A percentile compares a stretch with the other conserved stretches of the same genome.
phyloP scores from a whole-genome alignment of 2,888 invertebrate genomes.

The Homarus gammarus region DNA sequence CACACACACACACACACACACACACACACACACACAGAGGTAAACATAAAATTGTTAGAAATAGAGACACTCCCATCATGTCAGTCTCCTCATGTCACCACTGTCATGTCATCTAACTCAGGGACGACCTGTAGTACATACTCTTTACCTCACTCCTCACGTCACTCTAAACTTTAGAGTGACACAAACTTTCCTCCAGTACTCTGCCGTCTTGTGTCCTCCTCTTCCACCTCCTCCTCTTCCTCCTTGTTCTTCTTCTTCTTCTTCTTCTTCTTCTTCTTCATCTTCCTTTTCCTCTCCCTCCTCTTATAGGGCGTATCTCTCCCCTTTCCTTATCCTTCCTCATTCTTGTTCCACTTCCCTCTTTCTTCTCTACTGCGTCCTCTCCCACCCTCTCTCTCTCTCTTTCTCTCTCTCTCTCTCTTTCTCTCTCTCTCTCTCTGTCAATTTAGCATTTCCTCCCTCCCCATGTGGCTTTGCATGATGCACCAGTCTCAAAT shows the following conservation, averaged over 20 bases:
- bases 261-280: neutral
- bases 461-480: slow-evolving; percentile 43
- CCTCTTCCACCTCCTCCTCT: neutral
- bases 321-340: neutral
- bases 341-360: no score
- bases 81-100: no score
- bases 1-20: no score
- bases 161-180: neutral
- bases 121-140: no score
- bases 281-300: neutral
- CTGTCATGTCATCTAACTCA: no score
- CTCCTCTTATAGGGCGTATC: neutral
- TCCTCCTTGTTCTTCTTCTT: neutral
- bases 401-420: neutral
- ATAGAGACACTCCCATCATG: no score
- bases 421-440: neutral
- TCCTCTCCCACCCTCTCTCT: neutral
- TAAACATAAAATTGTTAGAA: no score
- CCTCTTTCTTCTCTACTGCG: neutral
- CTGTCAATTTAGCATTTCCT: slow-evolving; percentile 40
- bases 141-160: neutral
- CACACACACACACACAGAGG: no score
- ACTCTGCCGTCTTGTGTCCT: neutral
- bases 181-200: neutral
- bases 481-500: slow-evolving; percentile 53